Evolutionary conservation across 2,888 invertebrate species (phyloP).

Genomic region (Charanyca ferruginea): DNA sequence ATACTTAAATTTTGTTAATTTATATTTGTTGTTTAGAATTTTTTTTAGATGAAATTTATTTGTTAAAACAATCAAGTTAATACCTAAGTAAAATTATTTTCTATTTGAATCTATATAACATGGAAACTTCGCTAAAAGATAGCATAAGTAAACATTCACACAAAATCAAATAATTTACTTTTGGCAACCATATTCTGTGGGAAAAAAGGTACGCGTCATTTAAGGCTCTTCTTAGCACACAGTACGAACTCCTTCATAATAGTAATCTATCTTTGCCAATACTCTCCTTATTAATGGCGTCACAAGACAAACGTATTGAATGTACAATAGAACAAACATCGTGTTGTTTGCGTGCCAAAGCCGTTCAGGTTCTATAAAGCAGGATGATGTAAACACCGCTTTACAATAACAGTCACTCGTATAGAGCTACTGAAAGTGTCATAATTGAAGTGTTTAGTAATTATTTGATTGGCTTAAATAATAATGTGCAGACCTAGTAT

Average conservation of each 20-base stretch:
- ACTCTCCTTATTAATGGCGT: conserved; percentile 66
- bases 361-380: conserved; percentile 77
- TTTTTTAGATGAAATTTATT: too few relatives aligned
- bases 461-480: too few relatives aligned
- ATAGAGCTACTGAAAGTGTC: conserved; percentile 43
- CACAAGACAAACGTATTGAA: conserved; percentile 68
- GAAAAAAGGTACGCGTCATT: conserved; percentile 26
- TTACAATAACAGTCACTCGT: conserved; percentile 68
- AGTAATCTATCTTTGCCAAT: conserved; percentile 65
- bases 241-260: conserved; percentile 26
- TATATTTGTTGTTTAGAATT: too few relatives aligned
- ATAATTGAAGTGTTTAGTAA: neutral
- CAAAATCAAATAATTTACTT: neutral
- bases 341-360: conserved; percentile 75
- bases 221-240: conserved; percentile 31
- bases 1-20: too few relatives aligned
- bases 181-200: neutral
- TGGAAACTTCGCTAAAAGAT: too few relatives aligned
- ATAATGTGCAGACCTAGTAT: too few relatives aligned
- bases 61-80: too few relatives aligned
- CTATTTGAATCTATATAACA: too few relatives aligned
- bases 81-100: too few relatives aligned
- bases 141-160: neutral
- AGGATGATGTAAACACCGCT: conserved; percentile 79
- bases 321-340: conserved; percentile 71